These are phyloP conservation scores for Anneissia japonica DNA, from an alignment of 35 echinoderm and acorn worm genomes.

Conservation along the genomic window DNA sequence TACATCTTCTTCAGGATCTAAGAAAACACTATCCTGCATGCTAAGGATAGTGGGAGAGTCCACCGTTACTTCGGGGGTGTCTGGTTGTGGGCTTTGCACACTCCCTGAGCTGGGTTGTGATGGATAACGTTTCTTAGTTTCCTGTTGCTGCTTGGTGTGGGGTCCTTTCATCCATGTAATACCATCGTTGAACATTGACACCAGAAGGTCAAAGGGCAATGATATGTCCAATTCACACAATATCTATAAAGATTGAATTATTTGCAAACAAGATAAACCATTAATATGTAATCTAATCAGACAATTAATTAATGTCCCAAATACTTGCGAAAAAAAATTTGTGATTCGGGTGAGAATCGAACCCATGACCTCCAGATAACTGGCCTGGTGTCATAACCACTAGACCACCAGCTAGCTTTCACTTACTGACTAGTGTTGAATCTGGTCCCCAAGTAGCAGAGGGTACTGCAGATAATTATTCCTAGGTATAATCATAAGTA, in stretches of 20 bases:
- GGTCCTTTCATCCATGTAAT: constrained; percentile 71
- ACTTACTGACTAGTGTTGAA: too few relatives aligned
- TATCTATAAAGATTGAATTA: constrained; percentile 40
- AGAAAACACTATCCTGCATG: not conserved
- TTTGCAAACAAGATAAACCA: too few relatives aligned
- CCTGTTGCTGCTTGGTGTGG: not conserved
- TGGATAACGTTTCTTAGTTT: not conserved
- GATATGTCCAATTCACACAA: constrained; percentile 88
- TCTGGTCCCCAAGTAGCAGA: too few relatives aligned
- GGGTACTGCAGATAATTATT: too few relatives aligned
- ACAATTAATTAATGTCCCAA: too few relatives aligned
- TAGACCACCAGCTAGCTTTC: too few relatives aligned
- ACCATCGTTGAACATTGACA: constrained; percentile 84
- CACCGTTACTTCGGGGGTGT: not conserved
- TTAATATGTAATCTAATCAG: too few relatives aligned
- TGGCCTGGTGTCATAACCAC: too few relatives aligned
- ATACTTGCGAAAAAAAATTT: too few relatives aligned
- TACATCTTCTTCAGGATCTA: constrained; percentile 71
- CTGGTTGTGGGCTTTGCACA: not conserved
- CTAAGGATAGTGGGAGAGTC: not conserved
- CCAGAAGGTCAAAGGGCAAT: constrained; percentile 70
- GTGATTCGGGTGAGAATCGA: too few relatives aligned
- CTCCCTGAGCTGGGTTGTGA: not conserved
- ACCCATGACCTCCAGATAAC: too few relatives aligned
- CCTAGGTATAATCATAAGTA: too few relatives aligned